Base-by-base conservation (phyloP, 2,797 vertebrate species). In the Chelidonichthys spinosus region DNA sequence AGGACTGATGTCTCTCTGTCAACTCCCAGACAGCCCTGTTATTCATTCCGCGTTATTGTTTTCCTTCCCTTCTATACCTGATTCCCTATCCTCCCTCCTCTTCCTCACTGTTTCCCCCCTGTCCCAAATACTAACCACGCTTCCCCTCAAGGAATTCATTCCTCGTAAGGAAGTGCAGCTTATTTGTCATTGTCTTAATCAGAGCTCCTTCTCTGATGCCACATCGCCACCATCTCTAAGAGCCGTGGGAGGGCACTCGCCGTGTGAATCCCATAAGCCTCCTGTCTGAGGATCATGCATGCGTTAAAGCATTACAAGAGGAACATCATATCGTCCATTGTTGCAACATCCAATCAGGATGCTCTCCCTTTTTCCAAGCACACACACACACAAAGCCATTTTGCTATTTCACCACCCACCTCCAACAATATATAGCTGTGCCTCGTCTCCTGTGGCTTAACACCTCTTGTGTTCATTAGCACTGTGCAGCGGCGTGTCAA, bases 1-100 rank as follows among this genome's bases (percentile, higher is more conserved):
- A 90, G 87, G 86, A 93, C 89, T 87, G 92, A 94, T 93, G 90
- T 89, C 85, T 85, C 52, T 90, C 90, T 93, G 89, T 92, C 89
- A 90, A 72, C 80, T 87, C 74, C 72, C 75, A 70, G 89, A 86
- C 91, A 93, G 90, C 83, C 77, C 86, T 90, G 86, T 92, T 91
- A 78, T 88, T 92, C 92, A 92, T 91, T 83, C 78, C 32, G 49
- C 37, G 17, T 75, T 37, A 68, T 85, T 87, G 88, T 90, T 89
- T 84, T 76, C 75, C 81, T 72, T 76, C 72, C 60, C 69, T 53
- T 84, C 75, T 81, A 73, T 72, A 86, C 82, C 82, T 86, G 76
- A 89, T 84, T 63, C 81, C 63, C 74, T 64, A 76, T 82, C 66
- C 36, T 53, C 69, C 69, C 63, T 50, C 49, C 62, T 32, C 50